Percentiles rank a stretch among this genome's conserved stretches.
Evolutionary conservation across 2,797 vertebrate species (phyloP).

Genomic region (Eulemur coronatus): DNA sequence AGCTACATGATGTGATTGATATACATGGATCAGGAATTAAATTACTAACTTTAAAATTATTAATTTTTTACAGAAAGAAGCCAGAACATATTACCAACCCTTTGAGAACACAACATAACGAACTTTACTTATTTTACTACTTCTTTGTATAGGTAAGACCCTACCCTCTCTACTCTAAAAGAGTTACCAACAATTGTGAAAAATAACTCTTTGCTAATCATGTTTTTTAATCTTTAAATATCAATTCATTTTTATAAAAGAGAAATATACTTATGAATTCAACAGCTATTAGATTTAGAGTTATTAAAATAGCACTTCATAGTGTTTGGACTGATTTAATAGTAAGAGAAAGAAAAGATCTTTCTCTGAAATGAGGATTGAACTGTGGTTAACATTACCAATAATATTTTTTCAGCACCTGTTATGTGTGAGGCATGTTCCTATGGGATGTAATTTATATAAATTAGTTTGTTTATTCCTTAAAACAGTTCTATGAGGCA

Average conservation of each 20-base stretch:
- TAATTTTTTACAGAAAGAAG: constrained; percentile 75
- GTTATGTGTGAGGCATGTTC: not conserved
- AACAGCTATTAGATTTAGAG: not conserved
- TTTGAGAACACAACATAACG: constrained; percentile 66
- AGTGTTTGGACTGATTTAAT: not conserved
- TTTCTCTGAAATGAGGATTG: not conserved
- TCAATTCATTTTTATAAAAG: not conserved
- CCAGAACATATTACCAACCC: constrained; percentile 51
- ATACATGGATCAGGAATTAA: not conserved
- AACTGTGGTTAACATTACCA: not conserved
- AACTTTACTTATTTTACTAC: constrained; percentile 48
- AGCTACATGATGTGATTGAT: not conserved
- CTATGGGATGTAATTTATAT: not conserved
- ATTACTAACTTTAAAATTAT: constrained; percentile 59
- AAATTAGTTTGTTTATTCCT: not conserved
- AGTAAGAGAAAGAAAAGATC: not conserved
- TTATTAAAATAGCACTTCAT: not conserved
- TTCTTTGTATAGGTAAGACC: constrained; percentile 80
- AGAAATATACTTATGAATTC: not conserved
- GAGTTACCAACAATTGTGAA: not conserved
- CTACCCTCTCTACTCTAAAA: constrained; percentile 7
- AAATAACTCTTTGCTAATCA: not conserved
- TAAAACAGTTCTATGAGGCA: not conserved
- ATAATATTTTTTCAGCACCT: not conserved
- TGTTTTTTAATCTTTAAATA: not conserved